phyloP scores from a whole-genome alignment of 2,797 vertebrate species.

The Sebastolobus alascanus region DNA sequence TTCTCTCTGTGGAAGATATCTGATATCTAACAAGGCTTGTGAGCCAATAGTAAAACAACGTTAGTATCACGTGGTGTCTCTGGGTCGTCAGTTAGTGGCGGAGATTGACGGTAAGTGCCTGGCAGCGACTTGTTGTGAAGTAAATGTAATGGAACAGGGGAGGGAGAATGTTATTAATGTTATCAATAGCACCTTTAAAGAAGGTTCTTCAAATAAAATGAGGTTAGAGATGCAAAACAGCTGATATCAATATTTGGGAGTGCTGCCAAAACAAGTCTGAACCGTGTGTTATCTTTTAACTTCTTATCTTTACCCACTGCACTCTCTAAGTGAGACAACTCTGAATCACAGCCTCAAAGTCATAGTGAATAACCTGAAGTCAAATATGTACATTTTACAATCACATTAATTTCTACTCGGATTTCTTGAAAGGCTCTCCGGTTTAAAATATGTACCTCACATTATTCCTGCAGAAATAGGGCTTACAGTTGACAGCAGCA shows the following conservation, averaged over 20 bases:
- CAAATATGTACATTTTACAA: constrained; percentile 62
- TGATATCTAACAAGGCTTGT: too few species aligned
- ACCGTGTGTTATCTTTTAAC: not conserved
- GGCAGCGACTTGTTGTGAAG: too few species aligned
- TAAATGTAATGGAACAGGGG: too few species aligned
- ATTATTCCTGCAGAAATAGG: constrained; percentile 5
- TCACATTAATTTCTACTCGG: constrained; percentile 37
- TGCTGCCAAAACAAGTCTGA: not conserved
- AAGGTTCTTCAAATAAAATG: not conserved
- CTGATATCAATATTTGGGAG: not conserved
- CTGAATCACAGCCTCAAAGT: constrained; percentile 54
- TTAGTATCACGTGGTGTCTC: too few species aligned
- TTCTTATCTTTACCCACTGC: not conserved
- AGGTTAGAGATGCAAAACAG: not conserved
- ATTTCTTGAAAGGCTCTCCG: constrained; percentile 58
- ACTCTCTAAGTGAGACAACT: constrained; percentile 28
- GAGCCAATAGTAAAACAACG: too few species aligned
- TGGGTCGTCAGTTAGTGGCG: too few species aligned
- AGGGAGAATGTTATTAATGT: too few species aligned
- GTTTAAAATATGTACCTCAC: constrained; percentile 12
- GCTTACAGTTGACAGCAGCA: constrained; percentile 28
- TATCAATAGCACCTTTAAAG: not conserved
- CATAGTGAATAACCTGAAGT: constrained; percentile 37
- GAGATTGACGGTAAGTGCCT: too few species aligned
- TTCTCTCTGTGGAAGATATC: too few species aligned